phyloP scores from a whole-genome alignment of 2,113 vertebrate species.

The Anser brachyrhynchus region DNA sequence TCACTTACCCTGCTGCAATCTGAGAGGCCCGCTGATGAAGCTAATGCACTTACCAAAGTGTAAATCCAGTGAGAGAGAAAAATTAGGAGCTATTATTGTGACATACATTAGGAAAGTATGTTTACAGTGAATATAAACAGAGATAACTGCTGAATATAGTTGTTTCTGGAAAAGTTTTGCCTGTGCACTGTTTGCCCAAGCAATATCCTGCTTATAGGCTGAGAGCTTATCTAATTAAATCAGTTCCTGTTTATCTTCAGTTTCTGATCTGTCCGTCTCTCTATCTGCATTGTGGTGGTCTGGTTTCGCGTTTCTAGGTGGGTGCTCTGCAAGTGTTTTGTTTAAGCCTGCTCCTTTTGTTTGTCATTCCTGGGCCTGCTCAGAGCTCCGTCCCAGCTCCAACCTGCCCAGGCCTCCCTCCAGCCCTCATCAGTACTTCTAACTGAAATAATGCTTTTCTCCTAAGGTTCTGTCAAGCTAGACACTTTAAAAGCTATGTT shows the following conservation, averaged over 20 bases:
- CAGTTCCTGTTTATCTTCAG: slow-evolving; percentile 47
- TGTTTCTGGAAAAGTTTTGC: slow-evolving; percentile 6
- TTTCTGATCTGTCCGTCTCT: slow-evolving; percentile 11
- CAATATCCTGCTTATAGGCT: not conserved
- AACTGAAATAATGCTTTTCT: not conserved
- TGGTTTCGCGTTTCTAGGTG: not conserved
- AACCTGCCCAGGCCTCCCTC: not conserved
- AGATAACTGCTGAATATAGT: slow-evolving; percentile 4
- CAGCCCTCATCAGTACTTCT: not conserved
- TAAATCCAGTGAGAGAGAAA: slow-evolving; percentile 21
- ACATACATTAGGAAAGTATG: slow-evolving; percentile 27
- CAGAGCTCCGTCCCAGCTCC: not conserved
- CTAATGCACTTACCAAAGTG: not conserved
- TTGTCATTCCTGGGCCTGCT: not conserved
- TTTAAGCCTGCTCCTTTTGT: not conserved
- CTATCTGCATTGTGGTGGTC: not conserved
- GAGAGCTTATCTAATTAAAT: slow-evolving; percentile 33
- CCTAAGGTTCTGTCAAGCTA: not conserved
- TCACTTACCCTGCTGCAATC: not conserved
- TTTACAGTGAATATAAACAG: slow-evolving; percentile 32
- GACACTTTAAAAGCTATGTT: slow-evolving; percentile 8
- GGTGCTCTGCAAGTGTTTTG: not conserved
- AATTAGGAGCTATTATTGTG: slow-evolving; percentile 22
- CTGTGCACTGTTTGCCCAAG: not conserved
- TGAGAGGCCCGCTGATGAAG: not conserved